Conservation (phyloP, 2,113 vertebrate species). For the Budorcas taxicolor region DNA sequence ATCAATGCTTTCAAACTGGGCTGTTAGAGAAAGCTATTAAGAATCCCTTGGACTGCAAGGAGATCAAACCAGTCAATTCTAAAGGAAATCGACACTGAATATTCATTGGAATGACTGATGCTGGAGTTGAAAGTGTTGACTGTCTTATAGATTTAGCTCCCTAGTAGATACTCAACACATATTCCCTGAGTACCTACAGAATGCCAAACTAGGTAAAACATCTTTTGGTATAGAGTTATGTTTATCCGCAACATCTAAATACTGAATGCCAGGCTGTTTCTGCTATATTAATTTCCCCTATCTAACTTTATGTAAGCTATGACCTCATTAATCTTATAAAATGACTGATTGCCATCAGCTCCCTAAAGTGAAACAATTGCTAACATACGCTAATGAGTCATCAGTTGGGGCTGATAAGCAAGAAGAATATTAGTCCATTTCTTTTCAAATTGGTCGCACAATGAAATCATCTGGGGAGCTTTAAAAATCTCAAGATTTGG, state of each 20-base stretch:
- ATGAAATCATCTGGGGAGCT: background rate
- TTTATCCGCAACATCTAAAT: background rate
- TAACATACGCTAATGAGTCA: background rate
- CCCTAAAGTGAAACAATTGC: background rate
- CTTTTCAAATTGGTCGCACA: background rate
- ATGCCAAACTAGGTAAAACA: background rate
- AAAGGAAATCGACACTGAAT: background rate
- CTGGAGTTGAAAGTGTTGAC: background rate
- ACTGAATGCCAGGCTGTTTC: background rate
- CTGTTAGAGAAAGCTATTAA: background rate
- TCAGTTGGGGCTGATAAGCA: background rate
- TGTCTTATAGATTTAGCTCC: background rate
- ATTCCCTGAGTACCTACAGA: background rate
- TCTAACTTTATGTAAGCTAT: background rate
- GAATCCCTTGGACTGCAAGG: background rate
- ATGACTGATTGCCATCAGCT: background rate
- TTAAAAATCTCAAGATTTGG: background rate
- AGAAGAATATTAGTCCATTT: background rate
- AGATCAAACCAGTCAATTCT: background rate
- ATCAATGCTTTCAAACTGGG: background rate
- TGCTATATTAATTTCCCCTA: background rate
- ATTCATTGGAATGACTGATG: background rate
- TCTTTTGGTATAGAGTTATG: background rate
- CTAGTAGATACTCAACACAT: background rate
- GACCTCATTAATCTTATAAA: background rate